A percentile compares a stretch with the other conserved stretches of the same genome.
These are phyloP conservation scores for Drosophila percnosoma DNA, from an alignment of 2,888 invertebrate genomes.

Conservation along the genomic window DNA sequence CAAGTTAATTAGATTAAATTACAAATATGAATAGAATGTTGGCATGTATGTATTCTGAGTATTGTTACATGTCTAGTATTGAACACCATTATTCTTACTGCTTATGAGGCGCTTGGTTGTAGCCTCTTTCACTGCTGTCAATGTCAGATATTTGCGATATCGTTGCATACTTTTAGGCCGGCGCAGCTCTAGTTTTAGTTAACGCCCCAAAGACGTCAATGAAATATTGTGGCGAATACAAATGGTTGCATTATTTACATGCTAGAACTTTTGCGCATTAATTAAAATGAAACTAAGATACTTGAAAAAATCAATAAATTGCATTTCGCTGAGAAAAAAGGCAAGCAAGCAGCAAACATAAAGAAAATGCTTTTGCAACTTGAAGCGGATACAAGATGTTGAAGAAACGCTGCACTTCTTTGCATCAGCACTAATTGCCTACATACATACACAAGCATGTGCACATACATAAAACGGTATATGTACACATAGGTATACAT, in stretches of 20 bases:
- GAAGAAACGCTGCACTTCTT: constrained; percentile 51
- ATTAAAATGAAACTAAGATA: constrained; percentile 64
- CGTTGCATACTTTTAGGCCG: constrained; percentile 70
- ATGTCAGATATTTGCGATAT: constrained; percentile 67
- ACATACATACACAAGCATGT: neutral
- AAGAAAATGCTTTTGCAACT: constrained; percentile 47
- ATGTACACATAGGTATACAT: neutral
- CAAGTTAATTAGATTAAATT: constrained; percentile 78
- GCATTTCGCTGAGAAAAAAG: constrained; percentile 39
- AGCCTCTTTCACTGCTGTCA: constrained; percentile 55
- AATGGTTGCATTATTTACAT: neutral
- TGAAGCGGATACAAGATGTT: constrained; percentile 25
- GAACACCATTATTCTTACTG: constrained; percentile 28
- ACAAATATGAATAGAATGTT: constrained; percentile 47
- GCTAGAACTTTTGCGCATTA: constrained; percentile 47
- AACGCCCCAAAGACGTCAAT: constrained; percentile 65
- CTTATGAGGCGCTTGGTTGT: constrained; percentile 14
- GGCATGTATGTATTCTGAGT: constrained; percentile 5
- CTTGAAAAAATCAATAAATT: constrained; percentile 70
- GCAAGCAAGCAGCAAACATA: constrained; percentile 15
- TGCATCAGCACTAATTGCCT: neutral
- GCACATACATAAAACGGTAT: neutral
- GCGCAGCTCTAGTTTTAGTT: constrained; percentile 5
- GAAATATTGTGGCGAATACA: neutral
- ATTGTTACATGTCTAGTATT: constrained; percentile 45